A percentile compares a stretch with the other conserved stretches of the same genome.
Conservation (phyloP, 2,888 invertebrate species). For the Alloplasta piceator region DNA sequence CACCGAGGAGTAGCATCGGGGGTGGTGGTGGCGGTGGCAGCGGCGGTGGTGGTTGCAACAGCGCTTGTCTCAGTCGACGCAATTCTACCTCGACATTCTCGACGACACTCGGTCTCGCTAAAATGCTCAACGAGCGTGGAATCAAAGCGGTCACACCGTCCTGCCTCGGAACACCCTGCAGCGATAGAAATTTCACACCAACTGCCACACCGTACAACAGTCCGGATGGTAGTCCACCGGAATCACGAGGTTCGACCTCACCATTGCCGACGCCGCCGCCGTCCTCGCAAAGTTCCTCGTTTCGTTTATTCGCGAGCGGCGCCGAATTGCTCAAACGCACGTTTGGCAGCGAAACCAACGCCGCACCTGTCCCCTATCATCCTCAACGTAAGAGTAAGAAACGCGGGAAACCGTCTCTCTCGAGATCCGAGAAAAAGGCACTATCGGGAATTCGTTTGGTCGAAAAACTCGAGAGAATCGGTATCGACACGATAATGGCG, state of each 20-base stretch:
- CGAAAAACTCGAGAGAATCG: constrained; percentile 88
- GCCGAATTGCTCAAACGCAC: constrained; percentile 88
- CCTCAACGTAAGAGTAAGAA: constrained; percentile 71
- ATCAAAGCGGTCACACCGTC: constrained; percentile 90
- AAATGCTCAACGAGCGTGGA: constrained; percentile 91
- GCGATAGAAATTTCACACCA: constrained; percentile 88
- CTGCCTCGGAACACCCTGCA: constrained; percentile 87
- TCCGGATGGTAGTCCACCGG: constrained; percentile 88
- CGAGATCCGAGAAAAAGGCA: constrained; percentile 81
- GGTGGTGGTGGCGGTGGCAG: too few relatives aligned
- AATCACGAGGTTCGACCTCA: constrained; percentile 84
- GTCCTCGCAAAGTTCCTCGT: constrained; percentile 68
- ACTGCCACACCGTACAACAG: constrained; percentile 96
- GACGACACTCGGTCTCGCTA: constrained; percentile 89
- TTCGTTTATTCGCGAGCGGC: constrained; percentile 86
- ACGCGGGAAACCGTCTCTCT: constrained; percentile 79
- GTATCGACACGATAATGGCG: constrained; percentile 88
- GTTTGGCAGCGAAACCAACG: constrained; percentile 84
- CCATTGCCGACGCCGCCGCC: constrained; percentile 79
- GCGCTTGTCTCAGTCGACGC: constrained; percentile 86
- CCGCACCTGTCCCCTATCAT: constrained; percentile 62
- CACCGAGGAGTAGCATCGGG: constrained; percentile 73
- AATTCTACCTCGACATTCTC: constrained; percentile 92
- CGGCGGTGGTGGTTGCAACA: too few relatives aligned
- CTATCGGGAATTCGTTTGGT: constrained; percentile 86